These are phyloP conservation scores for Macrobrachium nipponense DNA, from an alignment of 1,140 invertebrate species.

Conservation along the genomic window DNA sequence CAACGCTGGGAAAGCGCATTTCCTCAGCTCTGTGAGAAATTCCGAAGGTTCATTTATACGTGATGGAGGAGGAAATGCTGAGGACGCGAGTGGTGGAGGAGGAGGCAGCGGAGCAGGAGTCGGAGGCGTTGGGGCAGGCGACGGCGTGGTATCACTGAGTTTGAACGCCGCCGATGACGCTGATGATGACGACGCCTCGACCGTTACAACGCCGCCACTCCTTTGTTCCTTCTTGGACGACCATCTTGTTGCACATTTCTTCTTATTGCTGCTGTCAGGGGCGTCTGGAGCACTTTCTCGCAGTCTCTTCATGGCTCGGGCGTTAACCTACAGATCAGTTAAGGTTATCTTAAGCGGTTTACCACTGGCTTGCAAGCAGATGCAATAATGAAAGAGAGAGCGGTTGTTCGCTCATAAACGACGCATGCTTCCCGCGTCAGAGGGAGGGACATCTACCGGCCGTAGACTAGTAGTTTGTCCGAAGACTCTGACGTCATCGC, in stretches of 20 bases:
- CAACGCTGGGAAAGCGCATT: too few relatives aligned
- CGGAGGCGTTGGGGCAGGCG: not conserved
- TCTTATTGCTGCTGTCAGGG: not conserved
- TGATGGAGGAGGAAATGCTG: too few relatives aligned
- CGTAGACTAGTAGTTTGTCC: too few relatives aligned
- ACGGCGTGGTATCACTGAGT: not conserved
- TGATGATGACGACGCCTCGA: not conserved
- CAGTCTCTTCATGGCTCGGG: not conserved
- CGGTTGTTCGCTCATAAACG: too few relatives aligned
- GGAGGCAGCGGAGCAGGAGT: not conserved
- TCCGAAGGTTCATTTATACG: too few relatives aligned
- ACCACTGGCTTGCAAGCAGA: not conserved
- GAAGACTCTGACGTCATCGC: too few relatives aligned
- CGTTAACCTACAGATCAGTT: not conserved
- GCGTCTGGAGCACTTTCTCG: not conserved
- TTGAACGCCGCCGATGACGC: constrained; percentile 2
- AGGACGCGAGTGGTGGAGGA: too few relatives aligned
- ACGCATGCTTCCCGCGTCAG: too few relatives aligned
- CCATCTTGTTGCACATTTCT: not conserved
- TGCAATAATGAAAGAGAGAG: constrained; percentile 1
- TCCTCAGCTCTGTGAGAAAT: too few relatives aligned
- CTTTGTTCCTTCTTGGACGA: not conserved
- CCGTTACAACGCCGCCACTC: constrained; percentile 19
- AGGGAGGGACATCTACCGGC: too few relatives aligned
- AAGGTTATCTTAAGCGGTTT: not conserved